Evolutionary conservation across 30 jellyfish, hydroid and myxozoan species (phyloP), one percentile per base, ranked within the genome.

Genomic region (Aurelia aurita complex sp. Pacific): DNA sequence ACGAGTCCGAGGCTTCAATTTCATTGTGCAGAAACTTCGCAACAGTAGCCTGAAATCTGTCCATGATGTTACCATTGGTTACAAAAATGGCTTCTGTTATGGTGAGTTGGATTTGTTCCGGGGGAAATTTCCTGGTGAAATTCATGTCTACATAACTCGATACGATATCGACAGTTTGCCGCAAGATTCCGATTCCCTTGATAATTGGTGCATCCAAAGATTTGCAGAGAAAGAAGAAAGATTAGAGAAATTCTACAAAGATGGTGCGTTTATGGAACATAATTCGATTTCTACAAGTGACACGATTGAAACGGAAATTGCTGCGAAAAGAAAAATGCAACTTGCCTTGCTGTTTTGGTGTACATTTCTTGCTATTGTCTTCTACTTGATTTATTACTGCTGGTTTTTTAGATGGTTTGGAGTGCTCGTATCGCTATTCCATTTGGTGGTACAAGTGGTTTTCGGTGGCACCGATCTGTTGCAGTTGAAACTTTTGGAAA

Each of bases 51-150:
- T 93, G 62, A 85, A 82, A 53, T 80, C 95, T 16, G 92, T 94
- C 23, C 97, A 94, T 42, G 99, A 94, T 74, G 97, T 94, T 64
- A 94, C 99, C 38, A 60, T 94, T 10, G 99, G 95, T 15, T 94
- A 94, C 84, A 91, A 91, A 60, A 77, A 80, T 59, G 88, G 91
- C 62, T 77, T 94, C 57, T 94, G 99, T 66, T 89, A 86, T 55
- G 97, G 97, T 29, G 99, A 94, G 80, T 64, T 74, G 53, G 97
- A 94, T 73, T 66, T 94, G 83, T 50, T 85, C 19, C 53, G 77
- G 53, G 99, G 99, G 6, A 83, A 88, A 52, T 94, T 88, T 71
- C 99, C 99, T 1, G 89, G 92, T 16, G 99, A 94, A 70, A 85
- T 94, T 23, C 99, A 88, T 79, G 91, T 88, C 40, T 67, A 83